A percentile compares a stretch with the other conserved stretches of the same genome.
Evolutionary conservation across 2,113 vertebrate genomes (phyloP).

Genomic region (Castor canadensis): DNA sequence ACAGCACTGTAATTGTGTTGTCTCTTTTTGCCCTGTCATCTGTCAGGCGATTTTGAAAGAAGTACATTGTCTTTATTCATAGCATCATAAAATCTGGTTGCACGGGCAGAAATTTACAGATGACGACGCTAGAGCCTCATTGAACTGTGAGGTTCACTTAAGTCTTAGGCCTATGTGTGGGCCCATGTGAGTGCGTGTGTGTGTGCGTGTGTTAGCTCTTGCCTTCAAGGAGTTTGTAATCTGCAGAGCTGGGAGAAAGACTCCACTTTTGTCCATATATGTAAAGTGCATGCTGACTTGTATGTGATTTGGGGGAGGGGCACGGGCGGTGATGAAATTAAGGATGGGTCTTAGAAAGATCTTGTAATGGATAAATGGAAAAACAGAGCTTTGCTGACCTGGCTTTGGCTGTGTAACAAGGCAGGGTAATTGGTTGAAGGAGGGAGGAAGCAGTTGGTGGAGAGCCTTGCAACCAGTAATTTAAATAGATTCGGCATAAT

Average conservation of each 20-base stretch:
- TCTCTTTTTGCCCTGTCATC: constrained; percentile 63
- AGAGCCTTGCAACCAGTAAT: constrained; percentile 44
- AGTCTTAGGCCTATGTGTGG: background rate
- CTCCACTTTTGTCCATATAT: background rate
- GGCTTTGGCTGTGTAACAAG: background rate
- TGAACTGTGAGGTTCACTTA: background rate
- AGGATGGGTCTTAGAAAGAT: background rate
- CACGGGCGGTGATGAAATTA: background rate
- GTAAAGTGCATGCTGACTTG: background rate
- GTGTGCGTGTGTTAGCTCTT: background rate
- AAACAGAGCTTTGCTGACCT: background rate
- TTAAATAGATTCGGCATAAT: constrained; percentile 28
- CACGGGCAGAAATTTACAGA: background rate
- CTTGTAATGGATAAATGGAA: background rate
- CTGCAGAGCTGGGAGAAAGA: background rate
- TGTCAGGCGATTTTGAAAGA: constrained; percentile 40
- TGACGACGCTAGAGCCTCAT: background rate
- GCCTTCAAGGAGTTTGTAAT: constrained; percentile 35
- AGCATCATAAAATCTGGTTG: background rate
- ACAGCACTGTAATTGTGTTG: background rate
- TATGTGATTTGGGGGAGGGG: background rate
- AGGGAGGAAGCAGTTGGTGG: constrained; percentile 31
- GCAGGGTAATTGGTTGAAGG: background rate
- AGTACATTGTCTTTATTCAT: constrained; percentile 4
- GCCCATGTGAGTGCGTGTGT: background rate